These are phyloP conservation scores for Lasius platythorax DNA, from an alignment of 2,888 invertebrate species.

Conservation along the genomic window DNA sequence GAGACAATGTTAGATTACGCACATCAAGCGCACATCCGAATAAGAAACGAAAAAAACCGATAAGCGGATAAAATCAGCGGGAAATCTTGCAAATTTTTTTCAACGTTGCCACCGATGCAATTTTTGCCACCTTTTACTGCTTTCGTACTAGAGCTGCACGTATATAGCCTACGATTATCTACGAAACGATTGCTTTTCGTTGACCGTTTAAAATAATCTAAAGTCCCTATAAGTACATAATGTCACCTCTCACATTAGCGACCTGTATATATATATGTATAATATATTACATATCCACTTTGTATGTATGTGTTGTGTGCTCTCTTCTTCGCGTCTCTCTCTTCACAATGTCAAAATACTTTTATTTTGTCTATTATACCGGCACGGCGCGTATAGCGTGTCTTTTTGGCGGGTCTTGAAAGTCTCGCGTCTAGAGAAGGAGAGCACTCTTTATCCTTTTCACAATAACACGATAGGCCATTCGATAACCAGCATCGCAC, in stretches of 20 bases:
- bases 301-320: conserved; percentile 46
- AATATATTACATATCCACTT: conserved; percentile 66
- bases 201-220: conserved; percentile 72
- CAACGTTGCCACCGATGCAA: conserved; percentile 15
- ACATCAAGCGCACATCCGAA: conserved; percentile 42
- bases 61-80: conserved; percentile 26
- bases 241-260: conserved; percentile 48
- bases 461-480: conserved; percentile 64
- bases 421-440: conserved; percentile 34
- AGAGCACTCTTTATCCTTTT: conserved; percentile 19
- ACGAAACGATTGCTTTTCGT: conserved; percentile 79
- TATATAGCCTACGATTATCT: conserved; percentile 64
- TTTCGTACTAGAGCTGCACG: conserved; percentile 48
- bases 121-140: conserved; percentile 2
- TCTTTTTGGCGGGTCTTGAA: conserved; percentile 27
- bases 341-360: conserved; percentile 74
- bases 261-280: conserved; percentile 54
- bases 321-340: conserved; percentile 49
- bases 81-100: conserved; percentile 9
- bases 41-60: conserved; percentile 22
- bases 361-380: conserved; percentile 59
- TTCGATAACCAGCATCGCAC: conserved; percentile 46
- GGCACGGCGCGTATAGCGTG: conserved; percentile 33
- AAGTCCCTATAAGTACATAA: conserved; percentile 56
- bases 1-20: conserved; percentile 33